Conservation (phyloP, 2,888 invertebrate species). For the Escarpia spicata region DNA sequence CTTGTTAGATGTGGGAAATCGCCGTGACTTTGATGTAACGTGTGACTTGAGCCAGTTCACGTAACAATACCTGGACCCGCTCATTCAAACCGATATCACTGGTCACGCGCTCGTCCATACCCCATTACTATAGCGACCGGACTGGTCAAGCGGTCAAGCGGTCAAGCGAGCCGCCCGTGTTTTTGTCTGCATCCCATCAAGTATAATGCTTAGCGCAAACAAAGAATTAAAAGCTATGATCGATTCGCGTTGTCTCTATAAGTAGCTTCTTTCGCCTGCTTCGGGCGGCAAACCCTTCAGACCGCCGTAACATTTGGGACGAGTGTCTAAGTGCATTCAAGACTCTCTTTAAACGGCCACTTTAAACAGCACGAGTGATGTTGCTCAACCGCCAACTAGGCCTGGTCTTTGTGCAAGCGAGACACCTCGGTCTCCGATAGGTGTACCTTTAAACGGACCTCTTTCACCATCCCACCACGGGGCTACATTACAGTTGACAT, state of each 20-base stretch:
- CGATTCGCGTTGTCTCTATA: background rate
- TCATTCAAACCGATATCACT: background rate
- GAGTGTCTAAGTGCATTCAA: background rate
- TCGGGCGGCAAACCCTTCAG: background rate
- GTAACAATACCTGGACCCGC: background rate
- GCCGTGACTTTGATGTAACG: background rate
- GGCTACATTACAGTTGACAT: background rate
- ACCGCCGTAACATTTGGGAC: background rate
- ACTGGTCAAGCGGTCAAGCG: background rate
- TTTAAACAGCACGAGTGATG: conserved; percentile 16
- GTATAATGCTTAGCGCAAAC: conserved; percentile 16
- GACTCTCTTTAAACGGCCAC: background rate
- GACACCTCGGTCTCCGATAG: background rate
- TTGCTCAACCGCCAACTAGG: background rate
- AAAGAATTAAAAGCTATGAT: conserved; percentile 4
- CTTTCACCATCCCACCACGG: background rate
- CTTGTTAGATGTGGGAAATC: background rate
- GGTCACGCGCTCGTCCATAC: background rate
- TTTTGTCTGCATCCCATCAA: background rate
- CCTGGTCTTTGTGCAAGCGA: background rate
- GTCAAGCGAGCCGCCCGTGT: background rate
- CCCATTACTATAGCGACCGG: background rate
- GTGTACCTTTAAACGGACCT: background rate
- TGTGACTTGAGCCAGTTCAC: background rate
- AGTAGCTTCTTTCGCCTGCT: conserved; percentile 3